Evolutionary conservation across 37 sponge, comb jelly and placozoan genomes (phyloP).

Genomic region (Beroe ovata): DNA sequence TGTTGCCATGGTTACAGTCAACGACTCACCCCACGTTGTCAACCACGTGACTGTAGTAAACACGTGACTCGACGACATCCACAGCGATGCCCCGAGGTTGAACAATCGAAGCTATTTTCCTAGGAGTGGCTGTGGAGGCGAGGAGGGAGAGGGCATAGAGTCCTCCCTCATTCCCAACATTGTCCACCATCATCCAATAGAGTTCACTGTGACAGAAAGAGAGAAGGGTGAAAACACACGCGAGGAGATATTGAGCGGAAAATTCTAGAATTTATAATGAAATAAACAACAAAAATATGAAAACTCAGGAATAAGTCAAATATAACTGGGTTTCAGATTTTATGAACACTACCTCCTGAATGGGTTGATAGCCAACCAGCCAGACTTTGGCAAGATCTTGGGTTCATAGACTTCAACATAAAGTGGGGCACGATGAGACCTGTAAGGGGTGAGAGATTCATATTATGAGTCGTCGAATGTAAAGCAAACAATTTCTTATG

Average conservation of each 20-base stretch:
- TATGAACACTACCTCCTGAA: too few species aligned
- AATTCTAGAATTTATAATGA: too few species aligned
- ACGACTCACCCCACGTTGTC: not conserved
- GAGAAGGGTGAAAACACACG: too few species aligned
- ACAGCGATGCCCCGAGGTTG: not conserved
- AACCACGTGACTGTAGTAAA: slow-evolving; percentile 20
- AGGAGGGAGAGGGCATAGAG: not conserved
- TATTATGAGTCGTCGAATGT: too few species aligned
- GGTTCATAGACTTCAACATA: not conserved
- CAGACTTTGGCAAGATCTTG: not conserved
- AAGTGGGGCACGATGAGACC: not conserved
- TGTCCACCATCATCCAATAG: slow-evolving; percentile 11
- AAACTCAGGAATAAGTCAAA: too few species aligned
- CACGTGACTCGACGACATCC: not conserved
- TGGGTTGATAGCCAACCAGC: not conserved
- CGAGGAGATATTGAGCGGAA: too few species aligned
- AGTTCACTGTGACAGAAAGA: not conserved
- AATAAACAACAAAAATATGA: too few species aligned
- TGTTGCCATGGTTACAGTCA: too few species aligned
- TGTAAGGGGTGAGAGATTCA: too few species aligned
- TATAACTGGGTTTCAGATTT: too few species aligned
- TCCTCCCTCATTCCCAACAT: not conserved
- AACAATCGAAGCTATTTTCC: not conserved
- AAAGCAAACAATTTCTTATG: too few species aligned
- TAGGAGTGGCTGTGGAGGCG: not conserved